Conservation (phyloP, 2,113 vertebrate genomes). For the Equus przewalskii region DNA sequence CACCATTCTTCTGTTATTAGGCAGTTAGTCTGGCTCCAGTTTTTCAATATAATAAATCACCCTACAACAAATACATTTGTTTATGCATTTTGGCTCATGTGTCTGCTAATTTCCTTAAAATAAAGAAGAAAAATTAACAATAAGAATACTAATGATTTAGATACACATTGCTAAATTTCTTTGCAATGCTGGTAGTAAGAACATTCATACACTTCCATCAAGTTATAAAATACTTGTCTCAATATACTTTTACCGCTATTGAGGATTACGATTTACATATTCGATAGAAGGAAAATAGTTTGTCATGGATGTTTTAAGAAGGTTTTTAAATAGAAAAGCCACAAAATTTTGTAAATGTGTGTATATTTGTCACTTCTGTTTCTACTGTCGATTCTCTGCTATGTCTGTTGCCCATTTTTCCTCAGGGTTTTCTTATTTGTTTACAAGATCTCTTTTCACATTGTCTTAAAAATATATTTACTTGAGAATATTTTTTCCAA, state of each 20-base stretch:
- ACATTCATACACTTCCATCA: neutral
- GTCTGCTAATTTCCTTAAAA: neutral
- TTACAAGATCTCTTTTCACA: neutral
- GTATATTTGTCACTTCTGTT: neutral
- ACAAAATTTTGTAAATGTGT: neutral
- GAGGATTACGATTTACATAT: neutral
- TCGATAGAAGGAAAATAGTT: neutral
- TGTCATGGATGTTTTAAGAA: neutral
- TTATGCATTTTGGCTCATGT: constrained; percentile 14
- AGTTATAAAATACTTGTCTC: constrained; percentile 1
- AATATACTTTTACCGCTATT: neutral
- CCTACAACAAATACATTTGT: constrained; percentile 21
- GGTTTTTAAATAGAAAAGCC: neutral
- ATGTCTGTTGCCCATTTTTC: neutral
- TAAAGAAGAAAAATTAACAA: constrained; percentile 15
- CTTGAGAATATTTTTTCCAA: neutral
- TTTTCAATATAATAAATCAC: constrained; percentile 55
- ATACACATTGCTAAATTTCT: neutral
- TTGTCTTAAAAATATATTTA: neutral
- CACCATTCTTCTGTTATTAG: constrained; percentile 1
- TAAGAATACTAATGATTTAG: neutral
- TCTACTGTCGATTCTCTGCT: neutral
- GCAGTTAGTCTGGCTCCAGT: neutral
- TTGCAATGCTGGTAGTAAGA: neutral
- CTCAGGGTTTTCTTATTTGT: constrained; percentile 12